phyloP scores from a whole-genome alignment of 2,797 vertebrate species.

The Falco novaeseelandiae region DNA sequence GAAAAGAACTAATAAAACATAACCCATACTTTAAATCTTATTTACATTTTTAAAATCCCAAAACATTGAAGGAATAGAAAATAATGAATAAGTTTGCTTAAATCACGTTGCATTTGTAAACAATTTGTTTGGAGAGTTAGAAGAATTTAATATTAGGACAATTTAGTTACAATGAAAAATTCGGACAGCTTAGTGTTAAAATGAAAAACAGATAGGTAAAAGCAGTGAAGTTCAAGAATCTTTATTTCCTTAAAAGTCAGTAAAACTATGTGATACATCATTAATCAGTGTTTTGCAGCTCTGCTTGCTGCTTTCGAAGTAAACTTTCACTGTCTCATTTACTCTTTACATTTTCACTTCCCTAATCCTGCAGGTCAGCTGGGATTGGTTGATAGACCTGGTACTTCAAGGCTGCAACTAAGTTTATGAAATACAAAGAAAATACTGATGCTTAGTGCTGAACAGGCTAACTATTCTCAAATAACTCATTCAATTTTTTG shows the following conservation, averaged over 20 bases:
- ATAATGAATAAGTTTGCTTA: background rate
- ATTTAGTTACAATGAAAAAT: background rate
- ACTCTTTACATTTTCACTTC: background rate
- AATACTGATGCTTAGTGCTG: background rate
- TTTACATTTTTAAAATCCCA: accelerated
- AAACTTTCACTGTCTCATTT: background rate
- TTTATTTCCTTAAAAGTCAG: background rate
- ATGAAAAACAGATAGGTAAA: background rate
- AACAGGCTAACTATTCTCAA: background rate
- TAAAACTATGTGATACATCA: background rate
- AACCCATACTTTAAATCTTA: background rate
- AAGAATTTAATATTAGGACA: background rate
- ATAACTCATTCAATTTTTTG: background rate
- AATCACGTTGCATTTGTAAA: background rate
- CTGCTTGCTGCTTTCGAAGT: background rate
- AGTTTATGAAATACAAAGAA: background rate
- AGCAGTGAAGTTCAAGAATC: background rate
- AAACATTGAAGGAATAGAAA: background rate
- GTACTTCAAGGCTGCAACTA: background rate
- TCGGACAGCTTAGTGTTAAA: background rate
- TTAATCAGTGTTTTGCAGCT: background rate
- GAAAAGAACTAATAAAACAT: background rate
- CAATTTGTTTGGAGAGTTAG: background rate
- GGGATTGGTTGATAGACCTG: background rate
- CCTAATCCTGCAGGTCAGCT: background rate